Base-by-base conservation (phyloP, 2,797 vertebrate genomes). In the Merluccius polli region DNA sequence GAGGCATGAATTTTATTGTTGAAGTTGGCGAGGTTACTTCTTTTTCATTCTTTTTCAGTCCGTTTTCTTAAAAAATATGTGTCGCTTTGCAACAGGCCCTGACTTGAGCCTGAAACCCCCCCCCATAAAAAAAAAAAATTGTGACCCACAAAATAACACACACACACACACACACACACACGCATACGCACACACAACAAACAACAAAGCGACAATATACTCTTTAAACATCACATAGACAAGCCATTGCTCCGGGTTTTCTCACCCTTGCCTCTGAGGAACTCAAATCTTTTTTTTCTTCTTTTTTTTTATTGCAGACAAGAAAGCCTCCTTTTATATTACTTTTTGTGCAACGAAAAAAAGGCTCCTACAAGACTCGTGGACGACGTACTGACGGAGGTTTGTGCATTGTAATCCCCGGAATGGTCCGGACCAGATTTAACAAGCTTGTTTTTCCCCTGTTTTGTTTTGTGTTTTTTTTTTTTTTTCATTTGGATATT, bases 381-480 rank as follows among this genome's bases (percentile, higher is more conserved):
- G 91, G 76, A 77, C 78, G 87, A 32, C 13, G 67, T 7, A 30
- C 81, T 83, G 83, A 92, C 35, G 83, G 92, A 93, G 94, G 93
- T 93, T 91, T 81, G 89, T 91, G 94, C 94, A 94, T 91, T 91
- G 94, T 92, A 93, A 94, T 94, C 93, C 93, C 91, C 92, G 87
- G 92, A 80, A 71, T 30, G 67, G 38, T 18, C 36, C 44, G 91
- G 93, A 91, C 92, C 92, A 93, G 94, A 94, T 74, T 93, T 95
- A 95, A 95, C 94, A 94, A 95, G 93, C 90, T 89, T 73, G 69
- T 90, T 87, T 75, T 91, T 89, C n/a, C n/a, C n/a, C 93, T 67
- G 38, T 59, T 70, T 74, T 73, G 70, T 69, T 78, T n/a, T 73
- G 24, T 70, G 36, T 73, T 18, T 52, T 72, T 72, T 5, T 72